Evolutionary conservation across 2,888 invertebrate genomes (phyloP), one percentile per base, ranked within the genome.

Genomic region (Cheilosia vernalis): DNA sequence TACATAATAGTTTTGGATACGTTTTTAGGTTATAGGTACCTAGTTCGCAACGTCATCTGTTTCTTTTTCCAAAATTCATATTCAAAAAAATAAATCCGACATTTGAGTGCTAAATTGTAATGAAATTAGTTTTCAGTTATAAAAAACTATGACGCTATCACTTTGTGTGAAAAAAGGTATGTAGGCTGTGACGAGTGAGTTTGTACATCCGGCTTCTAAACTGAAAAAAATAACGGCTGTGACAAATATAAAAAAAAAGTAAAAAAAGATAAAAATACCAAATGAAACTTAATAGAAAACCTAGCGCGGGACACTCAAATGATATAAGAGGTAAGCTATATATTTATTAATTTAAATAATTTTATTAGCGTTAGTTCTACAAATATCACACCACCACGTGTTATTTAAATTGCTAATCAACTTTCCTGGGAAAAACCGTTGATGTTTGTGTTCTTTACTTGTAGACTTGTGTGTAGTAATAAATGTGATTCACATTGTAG

Each of bases 311-410:
- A 72, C 47, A 64, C 21, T 51, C 19, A 53, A 79, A 47, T 74
- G 30, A 81, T 44, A 64, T 53, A 15, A 30, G n/a, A 85, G 80
- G 85, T 85, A 85, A 72, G 85, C 24, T 37, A 53, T 30, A 53
- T 30, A 61, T 44, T 58, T 67, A 27, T 60, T 72, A 44, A 47
- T 55, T 72, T 44, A 30, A 69, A 53, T 58, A 64, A 69, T 15
- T 55, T 67, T 64, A 67, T 69, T 69, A 79, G 79, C 44, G 33
- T 53, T 47, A 69, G 44, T 70, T 74, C 19, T 37, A 61, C 51
- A 74, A 80, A 84, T 55, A 80, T 80, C 79, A 58, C 80, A 84
- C 64, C 33, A 85, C 85, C 85, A 85, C 85, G 85, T 85, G 85
- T 40, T 85, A 58, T 85, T 85, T 85, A 77, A 81, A 72, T 81